Conservation (phyloP, 2,888 invertebrate species). For the Tipula vernalis region DNA sequence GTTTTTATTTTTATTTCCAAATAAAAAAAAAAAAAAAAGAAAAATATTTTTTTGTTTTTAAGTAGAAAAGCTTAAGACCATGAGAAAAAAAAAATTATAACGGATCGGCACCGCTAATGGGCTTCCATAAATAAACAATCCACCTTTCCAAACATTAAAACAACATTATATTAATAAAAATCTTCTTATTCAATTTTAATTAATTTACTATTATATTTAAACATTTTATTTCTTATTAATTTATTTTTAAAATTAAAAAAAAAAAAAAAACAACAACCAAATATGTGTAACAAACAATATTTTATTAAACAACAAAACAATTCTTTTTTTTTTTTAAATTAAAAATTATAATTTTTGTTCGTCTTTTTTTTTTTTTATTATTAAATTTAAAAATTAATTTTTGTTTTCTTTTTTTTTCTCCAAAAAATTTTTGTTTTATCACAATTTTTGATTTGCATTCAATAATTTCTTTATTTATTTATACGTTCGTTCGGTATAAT, state of each 20-base stretch:
- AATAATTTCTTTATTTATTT: not conserved
- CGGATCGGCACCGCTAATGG: not conserved
- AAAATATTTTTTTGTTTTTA: not conserved
- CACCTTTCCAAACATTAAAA: not conserved
- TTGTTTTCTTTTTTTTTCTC: not conserved
- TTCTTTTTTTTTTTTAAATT: not conserved
- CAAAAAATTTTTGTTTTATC: not conserved
- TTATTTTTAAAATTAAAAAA: not conserved
- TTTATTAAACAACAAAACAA: not conserved
- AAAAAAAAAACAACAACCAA: not conserved
- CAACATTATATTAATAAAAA: not conserved
- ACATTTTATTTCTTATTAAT: not conserved
- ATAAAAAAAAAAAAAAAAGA: too few species aligned
- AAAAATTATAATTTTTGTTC: not conserved
- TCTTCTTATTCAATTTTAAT: not conserved
- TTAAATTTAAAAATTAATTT: not conserved
- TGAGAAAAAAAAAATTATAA: not conserved
- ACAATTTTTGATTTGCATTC: not conserved
- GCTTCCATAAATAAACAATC: not conserved
- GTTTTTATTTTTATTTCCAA: not conserved
- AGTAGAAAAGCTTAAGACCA: not conserved
- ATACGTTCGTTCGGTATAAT: not conserved
- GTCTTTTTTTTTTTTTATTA: not conserved
- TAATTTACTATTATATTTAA: not conserved
- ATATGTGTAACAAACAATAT: not conserved